Conservation (phyloP, 1,140 invertebrate species). For the Drosophila varians region DNA sequence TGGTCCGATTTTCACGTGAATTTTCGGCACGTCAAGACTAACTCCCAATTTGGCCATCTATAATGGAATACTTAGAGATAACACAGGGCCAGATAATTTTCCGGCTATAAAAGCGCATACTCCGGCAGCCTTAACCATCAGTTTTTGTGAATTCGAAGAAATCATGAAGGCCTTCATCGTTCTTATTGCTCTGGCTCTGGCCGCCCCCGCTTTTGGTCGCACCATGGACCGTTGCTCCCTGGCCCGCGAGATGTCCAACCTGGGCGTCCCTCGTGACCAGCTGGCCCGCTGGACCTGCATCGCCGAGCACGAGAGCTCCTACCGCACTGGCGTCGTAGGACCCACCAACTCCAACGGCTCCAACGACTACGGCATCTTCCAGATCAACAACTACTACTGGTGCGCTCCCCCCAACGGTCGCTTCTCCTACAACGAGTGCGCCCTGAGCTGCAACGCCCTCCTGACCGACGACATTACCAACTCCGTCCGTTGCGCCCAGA, state of each 20-base stretch:
- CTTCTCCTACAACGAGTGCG: conserved; percentile 63
- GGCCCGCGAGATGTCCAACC: conserved; percentile 68
- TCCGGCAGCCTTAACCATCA: conserved; percentile 29
- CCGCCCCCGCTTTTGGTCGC: conserved; percentile 56
- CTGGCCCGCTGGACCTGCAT: conserved; percentile 61
- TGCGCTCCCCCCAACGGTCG: conserved; percentile 61
- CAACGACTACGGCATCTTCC: conserved; percentile 78
- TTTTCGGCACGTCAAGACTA: conserved; percentile 17
- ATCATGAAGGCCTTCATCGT: conserved; percentile 54
- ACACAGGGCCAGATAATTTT: conserved; percentile 25
- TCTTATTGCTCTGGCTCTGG: conserved; percentile 61
- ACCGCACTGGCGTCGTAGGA: conserved; percentile 50
- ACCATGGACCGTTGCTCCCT: conserved; percentile 78
- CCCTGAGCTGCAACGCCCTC: conserved; percentile 52
- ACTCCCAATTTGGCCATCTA: not conserved
- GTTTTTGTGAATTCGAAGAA: conserved; percentile 27
- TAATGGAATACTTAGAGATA: conserved; percentile 40
- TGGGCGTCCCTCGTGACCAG: conserved; percentile 68
- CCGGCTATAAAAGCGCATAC: conserved; percentile 41
- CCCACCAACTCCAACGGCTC: conserved; percentile 66
- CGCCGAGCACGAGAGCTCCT: conserved; percentile 65
- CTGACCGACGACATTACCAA: conserved; percentile 59
- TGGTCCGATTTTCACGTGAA: conserved; percentile 35
- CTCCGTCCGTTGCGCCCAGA: conserved; percentile 68
- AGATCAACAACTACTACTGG: conserved; percentile 79